Conservation (phyloP, 2,888 invertebrate species). For the Gryllus longicercus region DNA sequence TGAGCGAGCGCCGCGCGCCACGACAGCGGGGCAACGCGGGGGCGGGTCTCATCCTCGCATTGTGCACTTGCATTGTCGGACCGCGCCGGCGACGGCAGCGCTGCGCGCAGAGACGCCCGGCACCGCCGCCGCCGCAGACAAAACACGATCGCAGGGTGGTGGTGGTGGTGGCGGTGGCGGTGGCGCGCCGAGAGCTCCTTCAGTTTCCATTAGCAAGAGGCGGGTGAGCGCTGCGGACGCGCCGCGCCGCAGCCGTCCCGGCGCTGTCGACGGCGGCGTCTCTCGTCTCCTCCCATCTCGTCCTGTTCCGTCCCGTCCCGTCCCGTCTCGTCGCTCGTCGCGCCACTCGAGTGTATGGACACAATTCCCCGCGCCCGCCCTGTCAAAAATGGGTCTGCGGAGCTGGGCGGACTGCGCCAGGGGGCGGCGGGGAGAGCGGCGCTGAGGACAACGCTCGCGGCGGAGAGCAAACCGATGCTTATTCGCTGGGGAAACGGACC, state of each 20-base stretch:
- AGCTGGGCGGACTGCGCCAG: background rate
- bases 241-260: background rate
- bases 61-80: conserved; percentile 8
- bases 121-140: background rate
- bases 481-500: no score
- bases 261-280: background rate
- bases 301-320: no score
- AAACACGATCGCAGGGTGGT: background rate
- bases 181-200: background rate
- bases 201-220: conserved; percentile 17
- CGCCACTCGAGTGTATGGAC: background rate
- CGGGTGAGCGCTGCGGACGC: background rate
- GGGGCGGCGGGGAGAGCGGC: no score
- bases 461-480: no score
- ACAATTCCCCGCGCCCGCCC: background rate
- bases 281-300: no score
- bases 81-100: background rate
- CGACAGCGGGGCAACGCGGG: background rate
- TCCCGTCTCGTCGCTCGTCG: background rate
- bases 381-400: background rate
- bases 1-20: background rate
- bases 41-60: conserved; percentile 8
- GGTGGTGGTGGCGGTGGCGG: background rate
- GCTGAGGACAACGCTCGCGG: no score
- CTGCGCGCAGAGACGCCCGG: background rate